Evolutionary conservation across 2,113 vertebrate genomes (phyloP).

Genomic region (Mohoua ochrocephala): DNA sequence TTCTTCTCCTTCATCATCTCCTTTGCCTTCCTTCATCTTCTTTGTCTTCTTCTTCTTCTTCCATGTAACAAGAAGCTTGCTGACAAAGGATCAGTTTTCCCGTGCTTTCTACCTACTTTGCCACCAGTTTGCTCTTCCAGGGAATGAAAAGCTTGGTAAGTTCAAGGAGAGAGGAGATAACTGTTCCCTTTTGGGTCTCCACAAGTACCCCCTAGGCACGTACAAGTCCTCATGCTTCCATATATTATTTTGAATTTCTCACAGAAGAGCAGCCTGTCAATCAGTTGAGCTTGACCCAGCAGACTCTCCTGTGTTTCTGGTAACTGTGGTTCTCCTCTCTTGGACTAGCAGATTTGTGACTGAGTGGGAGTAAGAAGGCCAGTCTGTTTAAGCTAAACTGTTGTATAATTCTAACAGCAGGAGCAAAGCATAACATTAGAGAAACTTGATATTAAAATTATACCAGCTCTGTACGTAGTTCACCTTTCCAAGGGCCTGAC

Average conservation of each 20-base stretch:
- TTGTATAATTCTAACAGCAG: not conserved
- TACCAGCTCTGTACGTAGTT: not conserved
- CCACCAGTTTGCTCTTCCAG: not conserved
- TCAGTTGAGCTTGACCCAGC: not conserved
- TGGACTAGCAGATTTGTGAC: not conserved
- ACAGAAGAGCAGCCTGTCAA: not conserved
- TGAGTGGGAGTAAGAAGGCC: not conserved
- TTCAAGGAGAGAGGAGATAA: not conserved
- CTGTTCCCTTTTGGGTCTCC: not conserved
- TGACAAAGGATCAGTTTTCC: not conserved
- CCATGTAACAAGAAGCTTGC: not conserved
- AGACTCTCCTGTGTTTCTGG: not conserved
- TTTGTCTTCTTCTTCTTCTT: not conserved
- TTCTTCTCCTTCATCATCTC: not conserved
- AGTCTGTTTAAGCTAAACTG: not conserved
- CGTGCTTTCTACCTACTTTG: not conserved
- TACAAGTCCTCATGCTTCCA: not conserved
- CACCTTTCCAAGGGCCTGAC: not conserved
- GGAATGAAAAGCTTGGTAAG: not conserved
- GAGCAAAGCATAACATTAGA: not conserved
- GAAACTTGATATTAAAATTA: not conserved
- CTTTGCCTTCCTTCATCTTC: not conserved
- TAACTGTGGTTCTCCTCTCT: not conserved
- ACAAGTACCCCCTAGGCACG: accelerated
- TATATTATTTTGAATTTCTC: not conserved